Conservation (phyloP, 2,797 vertebrate genomes). For the Acropternis orthonyx region DNA sequence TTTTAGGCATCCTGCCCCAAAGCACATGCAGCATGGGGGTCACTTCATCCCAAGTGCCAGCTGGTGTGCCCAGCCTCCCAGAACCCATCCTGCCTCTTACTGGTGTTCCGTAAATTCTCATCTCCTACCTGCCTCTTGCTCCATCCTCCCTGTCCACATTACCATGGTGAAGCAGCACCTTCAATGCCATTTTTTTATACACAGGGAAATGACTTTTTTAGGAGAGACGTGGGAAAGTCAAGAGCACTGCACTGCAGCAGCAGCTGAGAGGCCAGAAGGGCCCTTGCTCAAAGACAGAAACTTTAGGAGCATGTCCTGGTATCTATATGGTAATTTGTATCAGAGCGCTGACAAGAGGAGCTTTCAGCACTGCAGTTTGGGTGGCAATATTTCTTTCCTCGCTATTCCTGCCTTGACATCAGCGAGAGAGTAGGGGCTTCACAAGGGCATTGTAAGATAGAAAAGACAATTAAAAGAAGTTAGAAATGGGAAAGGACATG, state of each 20-base stretch:
- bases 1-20: neutral
- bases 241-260: neutral
- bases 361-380: slow-evolving; percentile 36
- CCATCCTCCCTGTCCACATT: rapidly evolving
- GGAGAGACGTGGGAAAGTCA: neutral
- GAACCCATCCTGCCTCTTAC: neutral
- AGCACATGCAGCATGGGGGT: neutral
- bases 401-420: slow-evolving; percentile 38
- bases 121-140: neutral
- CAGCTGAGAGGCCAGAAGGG: slow-evolving; percentile 27
- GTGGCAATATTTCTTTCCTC: slow-evolving; percentile 55
- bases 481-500: slow-evolving; percentile 8
- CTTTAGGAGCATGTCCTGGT: slow-evolving; percentile 12
- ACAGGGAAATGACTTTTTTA: neutral
- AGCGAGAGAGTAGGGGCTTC: neutral
- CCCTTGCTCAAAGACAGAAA: neutral
- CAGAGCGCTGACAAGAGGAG: slow-evolving; percentile 26
- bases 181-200: neutral
- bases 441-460: slow-evolving; percentile 9
- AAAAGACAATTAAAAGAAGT: slow-evolving; percentile 27
- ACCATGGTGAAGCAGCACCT: neutral
- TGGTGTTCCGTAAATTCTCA: neutral
- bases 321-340: slow-evolving; percentile 50
- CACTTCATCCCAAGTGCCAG: neutral
- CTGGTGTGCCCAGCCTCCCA: neutral